Evolutionary conservation across 2,888 invertebrate species (phyloP).

Genomic region (Leucania comma): DNA sequence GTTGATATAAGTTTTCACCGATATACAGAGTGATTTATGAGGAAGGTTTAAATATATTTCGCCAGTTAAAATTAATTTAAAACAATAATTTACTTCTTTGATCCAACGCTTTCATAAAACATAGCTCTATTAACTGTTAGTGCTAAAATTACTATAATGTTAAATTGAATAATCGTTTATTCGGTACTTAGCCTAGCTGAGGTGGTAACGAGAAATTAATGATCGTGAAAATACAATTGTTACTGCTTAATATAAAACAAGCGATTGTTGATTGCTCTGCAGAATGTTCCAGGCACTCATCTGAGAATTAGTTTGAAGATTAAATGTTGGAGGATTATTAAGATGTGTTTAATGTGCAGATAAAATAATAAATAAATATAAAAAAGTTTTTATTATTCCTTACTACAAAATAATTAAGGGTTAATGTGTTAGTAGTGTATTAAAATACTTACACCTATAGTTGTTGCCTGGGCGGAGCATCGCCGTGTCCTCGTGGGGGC

Average conservation of each 20-base stretch:
- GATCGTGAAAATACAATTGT: constrained; percentile 53
- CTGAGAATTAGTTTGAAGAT: constrained; percentile 9
- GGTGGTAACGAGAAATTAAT: constrained; percentile 62
- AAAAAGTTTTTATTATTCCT: too few species aligned
- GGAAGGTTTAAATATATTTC: too few species aligned
- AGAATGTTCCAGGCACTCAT: constrained; percentile 32
- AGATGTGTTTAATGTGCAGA: not conserved
- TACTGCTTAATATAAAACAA: constrained; percentile 47
- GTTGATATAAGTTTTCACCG: too few species aligned
- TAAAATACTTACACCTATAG: too few species aligned
- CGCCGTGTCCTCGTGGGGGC: too few species aligned
- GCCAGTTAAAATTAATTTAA: not conserved
- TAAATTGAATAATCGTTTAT: constrained; percentile 62
- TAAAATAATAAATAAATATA: too few species aligned
- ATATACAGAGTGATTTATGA: too few species aligned
- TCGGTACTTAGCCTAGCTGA: constrained; percentile 48
- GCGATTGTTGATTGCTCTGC: constrained; percentile 35
- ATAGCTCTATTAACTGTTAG: constrained; percentile 47
- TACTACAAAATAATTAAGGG: too few species aligned
- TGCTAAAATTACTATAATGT: constrained; percentile 54
- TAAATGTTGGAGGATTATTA: not conserved
- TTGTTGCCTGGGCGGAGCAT: too few species aligned
- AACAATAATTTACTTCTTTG: constrained; percentile 20
- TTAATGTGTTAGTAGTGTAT: too few species aligned
- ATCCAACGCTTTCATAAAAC: constrained; percentile 37